Evolutionary conservation across 2,113 vertebrate species (phyloP), one percentile per base, ranked within the genome.

Genomic region (Thamnaconus septentrionalis): DNA sequence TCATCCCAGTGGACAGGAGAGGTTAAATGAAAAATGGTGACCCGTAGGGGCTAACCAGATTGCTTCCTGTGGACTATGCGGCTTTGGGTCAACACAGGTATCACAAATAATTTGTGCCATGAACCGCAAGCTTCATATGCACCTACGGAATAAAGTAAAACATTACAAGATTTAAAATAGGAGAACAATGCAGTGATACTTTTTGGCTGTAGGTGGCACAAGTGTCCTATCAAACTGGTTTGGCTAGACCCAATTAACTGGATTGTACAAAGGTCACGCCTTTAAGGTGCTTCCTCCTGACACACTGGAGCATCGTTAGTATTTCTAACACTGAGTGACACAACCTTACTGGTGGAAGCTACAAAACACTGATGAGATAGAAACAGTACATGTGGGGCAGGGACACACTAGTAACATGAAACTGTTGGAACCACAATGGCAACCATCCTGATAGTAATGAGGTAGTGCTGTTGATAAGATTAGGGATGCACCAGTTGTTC

Each of bases 391-490:
- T 1, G 18, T 2, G 18, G 18, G 18, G 18, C 18, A 31, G 18
- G 18, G 18, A 31, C 18, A 31, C 79, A 58, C 63, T 77, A 78
- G 72, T 76, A 58, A 69, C 78, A 75, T 68, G 52, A 75, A 73
- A 81, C 61, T 81, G 73, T 65, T 65, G 63, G 73, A 85, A 80
- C 71, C 71, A 79, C 70, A 78, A 55, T 64, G 66, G 63, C 81
- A 79, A 87, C 51, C 10, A 3, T 82, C 75, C 79, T 85, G 81
- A 85, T 85, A 83, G 61, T 87, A 90, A 88, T 88, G 91, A 93
- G 92, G 92, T 93, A 93, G 92, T 81, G 88, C 72, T 81, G 86
- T 88, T 89, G 82, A 80, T 82, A 79, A 75, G 72, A 88, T 80
- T 48, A 74, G 83, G 69, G 75, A 81, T 79, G 85, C 76, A 82